Conservation (phyloP, 2,888 invertebrate species). For the Acrobasis repandana region DNA sequence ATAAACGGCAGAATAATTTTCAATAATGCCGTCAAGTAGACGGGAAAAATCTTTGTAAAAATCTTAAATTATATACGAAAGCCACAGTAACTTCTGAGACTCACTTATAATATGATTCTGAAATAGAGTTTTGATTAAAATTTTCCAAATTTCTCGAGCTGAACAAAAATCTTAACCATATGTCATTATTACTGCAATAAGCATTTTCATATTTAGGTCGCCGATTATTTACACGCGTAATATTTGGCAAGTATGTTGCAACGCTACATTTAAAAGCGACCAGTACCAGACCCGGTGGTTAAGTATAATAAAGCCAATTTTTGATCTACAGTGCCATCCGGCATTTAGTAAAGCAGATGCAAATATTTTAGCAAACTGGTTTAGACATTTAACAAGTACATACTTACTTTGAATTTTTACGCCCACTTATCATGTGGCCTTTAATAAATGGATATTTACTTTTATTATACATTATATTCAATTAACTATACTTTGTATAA, state of each 20-base stretch:
- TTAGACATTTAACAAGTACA: neutral
- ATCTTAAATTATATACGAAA: too few species aligned
- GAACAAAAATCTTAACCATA: too few species aligned
- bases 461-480: too few species aligned
- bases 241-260: neutral
- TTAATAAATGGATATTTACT: neutral
- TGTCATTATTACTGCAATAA: too few species aligned
- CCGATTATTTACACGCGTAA: neutral
- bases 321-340: conserved; percentile 51
- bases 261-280: conserved; percentile 11
- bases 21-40: too few species aligned
- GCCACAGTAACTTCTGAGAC: too few species aligned
- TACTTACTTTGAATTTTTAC: neutral
- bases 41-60: too few species aligned
- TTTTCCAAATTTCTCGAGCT: too few species aligned
- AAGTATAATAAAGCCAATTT: conserved; percentile 53
- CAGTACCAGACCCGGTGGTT: conserved; percentile 45
- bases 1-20: too few species aligned
- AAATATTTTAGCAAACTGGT: conserved; percentile 44
- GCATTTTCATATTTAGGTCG: neutral
- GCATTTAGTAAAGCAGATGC: conserved; percentile 59
- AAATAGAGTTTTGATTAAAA: too few species aligned
- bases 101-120: too few species aligned
- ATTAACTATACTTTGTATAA: too few species aligned
- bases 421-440: neutral